A percentile compares a stretch with the other conserved stretches of the same genome.
phyloP scores from a whole-genome alignment of 2,888 invertebrate genomes.

The Mechanitis mazaeus region DNA sequence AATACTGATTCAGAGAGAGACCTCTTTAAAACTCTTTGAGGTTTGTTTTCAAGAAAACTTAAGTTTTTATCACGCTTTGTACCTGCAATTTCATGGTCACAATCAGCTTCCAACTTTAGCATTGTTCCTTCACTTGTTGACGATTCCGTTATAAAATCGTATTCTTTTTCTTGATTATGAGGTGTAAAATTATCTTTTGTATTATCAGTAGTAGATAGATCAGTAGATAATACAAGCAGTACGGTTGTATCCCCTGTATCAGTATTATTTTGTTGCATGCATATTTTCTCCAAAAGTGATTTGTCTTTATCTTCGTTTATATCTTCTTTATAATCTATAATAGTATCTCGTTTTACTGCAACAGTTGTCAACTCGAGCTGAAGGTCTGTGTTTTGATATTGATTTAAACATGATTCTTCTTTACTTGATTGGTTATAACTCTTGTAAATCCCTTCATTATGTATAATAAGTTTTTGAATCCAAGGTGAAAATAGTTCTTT shows the following conservation, averaged over 20 bases:
- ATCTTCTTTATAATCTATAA: neutral
- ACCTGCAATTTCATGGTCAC: neutral
- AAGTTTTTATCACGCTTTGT: neutral
- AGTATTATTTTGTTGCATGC: conserved; percentile 3
- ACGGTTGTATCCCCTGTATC: neutral
- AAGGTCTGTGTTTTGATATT: too few relatives aligned
- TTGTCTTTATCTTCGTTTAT: neutral
- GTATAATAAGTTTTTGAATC: conserved; percentile 54
- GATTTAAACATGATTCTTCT: neutral
- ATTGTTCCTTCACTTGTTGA: neutral
- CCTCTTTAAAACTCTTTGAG: conserved; percentile 47
- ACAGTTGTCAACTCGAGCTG: neutral
- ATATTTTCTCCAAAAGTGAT: neutral
- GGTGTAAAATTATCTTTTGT: neutral
- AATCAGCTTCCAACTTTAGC: neutral
- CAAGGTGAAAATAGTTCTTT: conserved; percentile 57
- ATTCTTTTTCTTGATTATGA: neutral
- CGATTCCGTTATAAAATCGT: neutral
- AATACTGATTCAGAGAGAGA: conserved; percentile 64
- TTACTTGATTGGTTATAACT: conserved; percentile 8
- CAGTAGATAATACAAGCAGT: neutral
- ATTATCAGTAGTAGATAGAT: neutral
- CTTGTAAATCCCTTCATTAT: conserved; percentile 39
- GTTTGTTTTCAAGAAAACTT: conserved; percentile 7
- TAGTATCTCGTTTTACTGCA: neutral